Conservation (phyloP, 2,888 invertebrate genomes). For the Hyposoter didymator region DNA sequence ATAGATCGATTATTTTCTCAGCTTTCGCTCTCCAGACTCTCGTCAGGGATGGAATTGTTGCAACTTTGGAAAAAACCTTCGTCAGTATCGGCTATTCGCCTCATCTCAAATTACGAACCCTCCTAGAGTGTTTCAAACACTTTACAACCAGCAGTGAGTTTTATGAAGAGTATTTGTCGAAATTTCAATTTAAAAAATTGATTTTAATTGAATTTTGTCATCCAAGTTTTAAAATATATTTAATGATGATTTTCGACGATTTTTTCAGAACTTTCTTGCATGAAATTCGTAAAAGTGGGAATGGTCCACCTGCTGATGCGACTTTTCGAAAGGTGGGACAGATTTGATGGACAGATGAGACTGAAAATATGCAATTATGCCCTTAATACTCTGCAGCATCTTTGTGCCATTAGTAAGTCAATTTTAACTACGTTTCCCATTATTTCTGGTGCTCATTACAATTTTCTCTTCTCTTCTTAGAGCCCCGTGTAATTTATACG, state of each 20-base stretch:
- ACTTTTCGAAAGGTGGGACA: constrained; percentile 88
- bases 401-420: constrained; percentile 87
- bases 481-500: constrained; percentile 82
- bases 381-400: constrained; percentile 87
- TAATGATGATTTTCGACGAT: not conserved
- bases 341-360: constrained; percentile 87
- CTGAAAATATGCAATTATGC: constrained; percentile 87
- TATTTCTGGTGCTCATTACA: constrained; percentile 22
- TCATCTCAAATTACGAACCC: constrained; percentile 87
- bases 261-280: constrained; percentile 87
- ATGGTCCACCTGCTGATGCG: constrained; percentile 86
- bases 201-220: not conserved
- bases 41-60: constrained; percentile 87
- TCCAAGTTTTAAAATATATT: not conserved
- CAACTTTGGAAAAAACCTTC: constrained; percentile 87
- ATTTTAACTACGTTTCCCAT: constrained; percentile 2
- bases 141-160: constrained; percentile 89
- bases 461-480: constrained; percentile 78
- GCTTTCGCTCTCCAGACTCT: constrained; percentile 84
- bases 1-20: constrained; percentile 64
- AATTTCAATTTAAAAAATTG: not conserved
- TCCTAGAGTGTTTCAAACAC: constrained; percentile 88
- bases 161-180: not conserved
- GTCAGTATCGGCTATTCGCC: constrained; percentile 87
- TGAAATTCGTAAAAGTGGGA: constrained; percentile 87